Evolutionary conservation across 2,888 invertebrate genomes (phyloP).

Genomic region (Lacanobia wlatinum): DNA sequence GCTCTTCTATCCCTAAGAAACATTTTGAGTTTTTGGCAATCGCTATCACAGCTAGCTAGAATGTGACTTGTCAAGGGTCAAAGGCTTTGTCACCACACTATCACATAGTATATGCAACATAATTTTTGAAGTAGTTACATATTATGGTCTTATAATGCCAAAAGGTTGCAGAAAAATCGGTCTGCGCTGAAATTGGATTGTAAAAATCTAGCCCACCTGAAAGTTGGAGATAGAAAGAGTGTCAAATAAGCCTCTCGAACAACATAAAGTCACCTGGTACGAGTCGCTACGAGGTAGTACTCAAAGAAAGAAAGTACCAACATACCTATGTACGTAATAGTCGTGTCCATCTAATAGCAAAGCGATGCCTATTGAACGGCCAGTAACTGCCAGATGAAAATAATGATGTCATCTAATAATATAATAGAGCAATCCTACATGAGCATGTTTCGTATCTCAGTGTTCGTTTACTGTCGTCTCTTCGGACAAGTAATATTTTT

Average conservation of each 20-base stretch:
- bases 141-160: too few relatives aligned
- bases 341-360: slow-evolving; percentile 8
- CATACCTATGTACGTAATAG: neutral
- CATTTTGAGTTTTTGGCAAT: too few relatives aligned
- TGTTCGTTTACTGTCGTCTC: slow-evolving; percentile 26
- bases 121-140: too few relatives aligned
- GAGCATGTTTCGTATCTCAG: slow-evolving; percentile 31
- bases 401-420: slow-evolving; percentile 47
- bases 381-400: slow-evolving; percentile 35
- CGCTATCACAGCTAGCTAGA: too few relatives aligned
- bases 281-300: slow-evolving; percentile 5
- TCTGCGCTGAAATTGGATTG: slow-evolving; percentile 2
- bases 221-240: slow-evolving; percentile 33
- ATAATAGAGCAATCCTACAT: slow-evolving; percentile 42
- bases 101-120: too few relatives aligned
- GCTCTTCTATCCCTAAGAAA: too few relatives aligned
- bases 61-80: too few relatives aligned
- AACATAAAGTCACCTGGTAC: slow-evolving; percentile 40
- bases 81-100: too few relatives aligned
- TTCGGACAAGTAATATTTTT: slow-evolving; percentile 37
- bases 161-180: neutral
- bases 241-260: slow-evolving; percentile 27
- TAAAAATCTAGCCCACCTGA: slow-evolving; percentile 10
- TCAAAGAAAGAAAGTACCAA: slow-evolving; percentile 16
- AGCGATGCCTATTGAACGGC: slow-evolving; percentile 25